Base-by-base conservation (phyloP, 2,888 invertebrate genomes). In the Tinea pellionella region DNA sequence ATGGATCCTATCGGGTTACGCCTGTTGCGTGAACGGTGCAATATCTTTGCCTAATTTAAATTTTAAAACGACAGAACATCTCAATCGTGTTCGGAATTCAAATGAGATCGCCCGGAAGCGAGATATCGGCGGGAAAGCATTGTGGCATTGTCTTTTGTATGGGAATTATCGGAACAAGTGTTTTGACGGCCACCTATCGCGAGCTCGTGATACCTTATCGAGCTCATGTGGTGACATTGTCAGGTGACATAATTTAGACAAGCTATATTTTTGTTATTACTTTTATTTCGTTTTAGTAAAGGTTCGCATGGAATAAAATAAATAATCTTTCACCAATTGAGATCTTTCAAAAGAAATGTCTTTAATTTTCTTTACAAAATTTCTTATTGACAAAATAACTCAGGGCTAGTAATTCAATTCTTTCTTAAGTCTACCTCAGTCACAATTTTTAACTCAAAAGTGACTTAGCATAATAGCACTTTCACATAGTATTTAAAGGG, bases 41-140 rank as follows among this genome's bases (percentile, higher is more conserved):
- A 47, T 47, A 47, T 18, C 47, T 30, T 51, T 30, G 42, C 32
- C 29, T 59, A 59, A 62, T 62, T 62, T 61, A 47, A 62, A 62
- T 56, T 61, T 62, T 37, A 62, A 60, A 61, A 61, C 59, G 24
- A 59, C 61, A 6, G 24, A 62, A 72, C 68, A 68, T 72, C 68
- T 74, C 69, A 71, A 69, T 69, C 73, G 71, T 74, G 78, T 69
- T 70, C 68, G 67, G 79, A 78, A 82, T 81, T 71, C 64, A 72
- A 79, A 80, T 78, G 71, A 67, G 67, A 64, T 64, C 61, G 64
- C 63, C 73, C 60, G 62, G 62, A 60, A 62, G 59, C 60, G 43
- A 67, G 64, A 66, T 65, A 64, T 19, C 53, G 30, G 24, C 55
- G 43, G 58, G 59, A 57, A 56, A 42, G 51, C 61, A 47, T 47